Base-by-base conservation (phyloP, 2,888 invertebrate genomes). In the Aelia acuminata region DNA sequence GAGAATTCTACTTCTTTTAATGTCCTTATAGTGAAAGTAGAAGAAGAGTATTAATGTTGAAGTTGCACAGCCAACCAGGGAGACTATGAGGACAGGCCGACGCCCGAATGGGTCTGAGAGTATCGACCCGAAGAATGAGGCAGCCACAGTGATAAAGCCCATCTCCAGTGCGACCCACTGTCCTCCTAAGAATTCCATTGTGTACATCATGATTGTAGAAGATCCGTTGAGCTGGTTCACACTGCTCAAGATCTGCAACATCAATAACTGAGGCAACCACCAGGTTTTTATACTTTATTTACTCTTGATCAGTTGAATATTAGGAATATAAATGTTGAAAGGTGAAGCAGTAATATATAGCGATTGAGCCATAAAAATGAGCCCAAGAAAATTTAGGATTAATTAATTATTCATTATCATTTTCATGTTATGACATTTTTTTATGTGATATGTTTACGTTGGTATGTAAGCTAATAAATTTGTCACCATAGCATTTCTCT, bases 151-250 rank as follows among this genome's bases (percentile, higher is more conserved):
- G 7, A 90, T 26, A 10, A 90, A 84, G 26, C 90, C 90, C 63
- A 90, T 87, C n/a, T 75, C 53, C 39, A 90, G 88, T 0, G 89
- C 90, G 10, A 85, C 53, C 26, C 49, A n/a, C 57, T 75, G 48
- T 3, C 88, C 89, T 39, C 88, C 89, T 49, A 90, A 89, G 22
- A 89, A 90, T 48, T 90, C 87, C 13, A 90, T 89, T 7, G 89
- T 88, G 57, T 90, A 90, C 8, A 89, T 39, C 0, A 89, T 57
- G 18, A 90, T 75, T 3, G 90, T 88, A 35, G 90, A 84, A 85
- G 88, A 89, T 15, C 90, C 89, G 35, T 86, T 89, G 80, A 90
- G 87, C 53, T 89, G 89, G 50, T 90, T 90, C n/a, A 88, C 88
- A 48, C 87, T 50, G 39, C 89, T 89, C 1, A 90, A 89, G 18